Base-by-base conservation (phyloP, 1,140 invertebrate species). In the Penaeus indicus region DNA sequence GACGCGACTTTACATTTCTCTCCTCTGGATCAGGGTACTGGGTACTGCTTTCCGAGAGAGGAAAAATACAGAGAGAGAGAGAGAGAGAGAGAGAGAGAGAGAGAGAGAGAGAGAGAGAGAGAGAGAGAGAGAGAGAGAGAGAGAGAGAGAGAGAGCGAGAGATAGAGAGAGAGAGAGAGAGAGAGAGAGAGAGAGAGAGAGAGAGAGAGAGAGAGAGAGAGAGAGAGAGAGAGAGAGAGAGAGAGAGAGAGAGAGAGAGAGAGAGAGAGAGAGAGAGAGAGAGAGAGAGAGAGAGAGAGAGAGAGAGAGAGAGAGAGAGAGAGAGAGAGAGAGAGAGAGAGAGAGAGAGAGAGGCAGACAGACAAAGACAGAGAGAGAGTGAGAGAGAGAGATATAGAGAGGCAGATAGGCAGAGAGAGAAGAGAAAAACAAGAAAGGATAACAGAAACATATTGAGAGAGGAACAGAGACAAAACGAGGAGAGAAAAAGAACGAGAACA, bases 281-380 rank as follows among this genome's bases (percentile, higher is more conserved):
- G 42, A 25, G 42, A 78, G 75, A 47, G 21, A 78, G 75, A 47
- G 42, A 42, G 32, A 80, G 38, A 47, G 54, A 54, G 42, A 78
- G 75, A 47, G 42, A n/a, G 75, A 78, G 42, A 78, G 42, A 47
- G 25, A 78, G 32, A 38, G 42, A 78, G n/a, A 82, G 22, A 62
- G n/a, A 62, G 21, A 82, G 25, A 82, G 80, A 21, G 54, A 54
- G 22, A 62, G 54, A 82, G 80, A 82, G n/a, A 27, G 27, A 61
- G 54, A 47, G 13, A 78, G 32, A 38, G 21, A 78, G n/a, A 82
- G 0, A 61, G 54, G 22, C 21, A 63, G 25, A 81, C 42, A 19
- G 47, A 54, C 42, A 81, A 22, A 25, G 27, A 61, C 7, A 22
- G 21, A 19, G 32, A 78, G 11, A 18, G 21, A 42, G n/a, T 27